Percentiles rank a stretch among this genome's conserved stretches.
Evolutionary conservation across 53 echinoderm and acorn worm genomes (phyloP).

Genomic region (Holothuria leucospilota): DNA sequence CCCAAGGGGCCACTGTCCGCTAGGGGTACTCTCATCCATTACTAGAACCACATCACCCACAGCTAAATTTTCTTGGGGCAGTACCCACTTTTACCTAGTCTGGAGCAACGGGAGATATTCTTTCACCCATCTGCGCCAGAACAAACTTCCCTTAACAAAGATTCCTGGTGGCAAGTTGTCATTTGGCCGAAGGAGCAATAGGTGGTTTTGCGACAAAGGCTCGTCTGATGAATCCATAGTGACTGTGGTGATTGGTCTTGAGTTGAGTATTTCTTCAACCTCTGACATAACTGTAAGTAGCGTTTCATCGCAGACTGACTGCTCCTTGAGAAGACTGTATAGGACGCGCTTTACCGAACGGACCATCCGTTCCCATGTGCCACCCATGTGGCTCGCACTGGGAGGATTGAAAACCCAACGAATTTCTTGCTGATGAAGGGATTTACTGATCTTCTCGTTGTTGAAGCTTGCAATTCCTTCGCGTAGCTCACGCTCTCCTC

Average conservation of each 20-base stretch:
- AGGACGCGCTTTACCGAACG: constrained; percentile 49
- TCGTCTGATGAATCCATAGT: constrained; percentile 54
- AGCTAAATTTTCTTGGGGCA: constrained; percentile 36
- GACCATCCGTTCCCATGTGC: constrained; percentile 72
- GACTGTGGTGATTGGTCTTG: constrained; percentile 57
- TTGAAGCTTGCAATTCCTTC: too few species aligned
- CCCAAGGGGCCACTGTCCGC: constrained; percentile 56
- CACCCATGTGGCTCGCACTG: constrained; percentile 63
- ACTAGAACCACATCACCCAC: constrained; percentile 56
- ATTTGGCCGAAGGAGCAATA: constrained; percentile 43
- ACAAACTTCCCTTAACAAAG: constrained; percentile 20
- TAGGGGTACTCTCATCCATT: constrained; percentile 26
- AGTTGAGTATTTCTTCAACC: constrained; percentile 68
- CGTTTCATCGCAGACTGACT: constrained; percentile 50
- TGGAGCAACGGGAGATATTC: constrained; percentile 70
- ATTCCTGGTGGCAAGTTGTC: neutral
- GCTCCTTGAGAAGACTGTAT: constrained; percentile 45
- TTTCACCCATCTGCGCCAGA: constrained; percentile 69
- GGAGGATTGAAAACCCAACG: constrained; percentile 75
- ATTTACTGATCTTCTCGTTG: constrained; percentile 18
- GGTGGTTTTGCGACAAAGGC: constrained; percentile 64
- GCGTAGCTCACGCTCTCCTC: too few species aligned
- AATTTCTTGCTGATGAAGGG: constrained; percentile 44
- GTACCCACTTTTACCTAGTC: constrained; percentile 50
- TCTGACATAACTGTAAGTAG: too few species aligned